phyloP scores from a whole-genome alignment of 2,888 invertebrate genomes.

The Tinea trinotella region DNA sequence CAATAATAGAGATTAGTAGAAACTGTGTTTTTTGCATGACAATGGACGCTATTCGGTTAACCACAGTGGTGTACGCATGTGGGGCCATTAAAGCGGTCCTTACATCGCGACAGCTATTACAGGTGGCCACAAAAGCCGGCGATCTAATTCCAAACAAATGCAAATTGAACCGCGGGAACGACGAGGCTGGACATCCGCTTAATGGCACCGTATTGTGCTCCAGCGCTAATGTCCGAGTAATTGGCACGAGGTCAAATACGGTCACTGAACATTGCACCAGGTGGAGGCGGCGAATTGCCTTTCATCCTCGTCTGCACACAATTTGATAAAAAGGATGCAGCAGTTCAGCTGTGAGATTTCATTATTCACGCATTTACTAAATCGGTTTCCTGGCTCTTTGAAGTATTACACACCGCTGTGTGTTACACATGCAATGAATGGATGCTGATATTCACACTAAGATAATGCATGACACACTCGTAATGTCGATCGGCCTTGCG shows the following conservation, averaged over 20 bases:
- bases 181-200: slow-evolving; percentile 53
- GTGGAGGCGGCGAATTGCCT: slow-evolving; percentile 8
- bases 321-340: slow-evolving; percentile 6
- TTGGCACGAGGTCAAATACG: slow-evolving; percentile 55
- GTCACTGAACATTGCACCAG: slow-evolving; percentile 37
- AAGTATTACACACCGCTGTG: neutral
- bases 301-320: slow-evolving; percentile 5
- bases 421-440: neutral
- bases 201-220: slow-evolving; percentile 56
- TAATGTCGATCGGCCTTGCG: slow-evolving; percentile 44
- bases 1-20: slow-evolving; percentile 8
- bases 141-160: slow-evolving; percentile 64
- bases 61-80: slow-evolving; percentile 31
- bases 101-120: slow-evolving; percentile 33
- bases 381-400: neutral
- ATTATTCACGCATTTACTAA: neutral
- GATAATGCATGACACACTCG: slow-evolving; percentile 13
- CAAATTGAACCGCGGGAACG: slow-evolving; percentile 51
- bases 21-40: neutral
- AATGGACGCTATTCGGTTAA: slow-evolving; percentile 34
- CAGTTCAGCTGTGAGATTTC: slow-evolving; percentile 5
- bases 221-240: slow-evolving; percentile 57
- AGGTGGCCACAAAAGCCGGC: slow-evolving; percentile 43
- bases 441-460: slow-evolving; percentile 5
- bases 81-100: slow-evolving; percentile 38